phyloP scores from a whole-genome alignment of 2,888 invertebrate genomes.

The Apocheima hispidaria region DNA sequence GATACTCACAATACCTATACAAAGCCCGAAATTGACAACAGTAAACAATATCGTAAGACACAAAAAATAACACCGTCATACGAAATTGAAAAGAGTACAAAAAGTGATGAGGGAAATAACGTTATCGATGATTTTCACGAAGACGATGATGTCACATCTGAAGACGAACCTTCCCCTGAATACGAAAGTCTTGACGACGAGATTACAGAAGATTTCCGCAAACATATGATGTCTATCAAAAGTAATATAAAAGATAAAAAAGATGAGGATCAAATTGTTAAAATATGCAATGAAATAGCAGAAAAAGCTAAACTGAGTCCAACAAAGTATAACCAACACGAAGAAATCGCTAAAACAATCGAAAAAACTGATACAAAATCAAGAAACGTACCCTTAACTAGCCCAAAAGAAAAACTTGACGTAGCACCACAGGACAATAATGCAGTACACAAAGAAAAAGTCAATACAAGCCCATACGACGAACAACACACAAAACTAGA shows the following conservation, averaged over 20 bases:
- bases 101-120: not conserved
- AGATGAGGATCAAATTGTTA: slow-evolving; percentile 41
- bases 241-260: slow-evolving; percentile 43
- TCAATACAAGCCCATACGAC: not conserved
- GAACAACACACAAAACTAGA: not conserved
- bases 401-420: not conserved
- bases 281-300: slow-evolving; percentile 42
- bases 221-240: slow-evolving; percentile 44
- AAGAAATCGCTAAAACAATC: not conserved
- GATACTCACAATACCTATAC: not conserved
- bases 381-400: not conserved
- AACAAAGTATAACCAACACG: slow-evolving; percentile 22
- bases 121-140: slow-evolving; percentile 7
- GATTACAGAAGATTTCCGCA: slow-evolving; percentile 45
- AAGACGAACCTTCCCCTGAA: slow-evolving; percentile 49
- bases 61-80: not conserved
- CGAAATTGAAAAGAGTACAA: not conserved
- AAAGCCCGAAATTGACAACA: not conserved
- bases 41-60: not conserved
- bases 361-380: not conserved
- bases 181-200: slow-evolving; percentile 45
- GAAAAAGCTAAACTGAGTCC: slow-evolving; percentile 32
- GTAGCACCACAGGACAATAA: not conserved
- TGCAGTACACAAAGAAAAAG: not conserved
- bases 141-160: slow-evolving; percentile 38